Conservation (phyloP, 1,140 invertebrate species). For the Brachionus angularis region DNA sequence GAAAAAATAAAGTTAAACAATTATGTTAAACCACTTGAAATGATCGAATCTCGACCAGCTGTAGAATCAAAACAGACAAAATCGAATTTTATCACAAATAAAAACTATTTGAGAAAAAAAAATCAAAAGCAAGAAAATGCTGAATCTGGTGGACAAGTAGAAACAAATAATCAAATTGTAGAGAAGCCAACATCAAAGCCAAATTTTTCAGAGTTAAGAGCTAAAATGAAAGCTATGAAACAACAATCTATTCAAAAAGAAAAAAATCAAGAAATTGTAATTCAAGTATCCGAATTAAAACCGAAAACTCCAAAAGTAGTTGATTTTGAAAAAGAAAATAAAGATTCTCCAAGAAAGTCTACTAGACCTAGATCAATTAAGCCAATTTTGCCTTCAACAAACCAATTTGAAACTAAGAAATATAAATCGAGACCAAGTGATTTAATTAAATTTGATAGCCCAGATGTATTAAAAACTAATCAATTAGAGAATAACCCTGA, state of each 20-base stretch:
- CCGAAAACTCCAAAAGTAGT: not conserved
- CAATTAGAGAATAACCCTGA: not conserved
- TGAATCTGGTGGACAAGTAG: not conserved
- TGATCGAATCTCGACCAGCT: not conserved
- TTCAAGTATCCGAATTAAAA: not conserved
- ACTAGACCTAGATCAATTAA: not conserved
- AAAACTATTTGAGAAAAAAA: slow-evolving; percentile 35
- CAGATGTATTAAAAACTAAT: not conserved
- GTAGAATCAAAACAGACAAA: not conserved
- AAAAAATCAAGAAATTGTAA: not conserved
- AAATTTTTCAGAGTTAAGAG: slow-evolving; percentile 13
- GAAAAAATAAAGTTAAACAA: not conserved
- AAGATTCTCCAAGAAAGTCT: no score
- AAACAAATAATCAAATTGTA: not conserved
- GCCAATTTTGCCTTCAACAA: not conserved
- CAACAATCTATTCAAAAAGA: not conserved
- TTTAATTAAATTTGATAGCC: slow-evolving; percentile 40
- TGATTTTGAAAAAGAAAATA: not conserved
- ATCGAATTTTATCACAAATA: not conserved
- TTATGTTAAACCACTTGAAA: slow-evolving; percentile 12
- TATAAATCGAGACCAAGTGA: slow-evolving; percentile 40
- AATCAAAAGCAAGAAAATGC: slow-evolving; percentile 1
- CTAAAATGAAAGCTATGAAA: slow-evolving; percentile 42
- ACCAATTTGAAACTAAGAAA: not conserved
- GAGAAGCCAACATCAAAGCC: not conserved